Evolutionary conservation across 2,797 vertebrate genomes (phyloP).

Genomic region (Trachurus trachurus): DNA sequence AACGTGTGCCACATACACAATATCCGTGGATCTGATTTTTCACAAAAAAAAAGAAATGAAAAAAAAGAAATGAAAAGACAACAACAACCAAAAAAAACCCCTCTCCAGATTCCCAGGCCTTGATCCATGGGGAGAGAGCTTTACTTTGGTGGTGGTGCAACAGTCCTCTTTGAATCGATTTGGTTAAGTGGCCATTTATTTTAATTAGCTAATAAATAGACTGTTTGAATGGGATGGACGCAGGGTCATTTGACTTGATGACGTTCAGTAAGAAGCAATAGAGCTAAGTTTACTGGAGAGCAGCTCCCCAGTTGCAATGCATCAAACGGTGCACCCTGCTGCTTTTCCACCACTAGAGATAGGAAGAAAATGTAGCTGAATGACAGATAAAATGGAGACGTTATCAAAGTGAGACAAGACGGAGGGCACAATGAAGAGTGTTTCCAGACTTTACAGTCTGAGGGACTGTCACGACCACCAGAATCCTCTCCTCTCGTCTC

Average conservation of each 20-base stretch:
- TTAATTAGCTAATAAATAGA: slow-evolving; percentile 78
- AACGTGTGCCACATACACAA: slow-evolving; percentile 5
- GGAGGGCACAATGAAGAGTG: slow-evolving; percentile 15
- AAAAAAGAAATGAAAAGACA: background rate
- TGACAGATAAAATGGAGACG: slow-evolving; percentile 30
- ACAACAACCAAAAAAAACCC: background rate
- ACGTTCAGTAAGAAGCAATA: slow-evolving; percentile 41
- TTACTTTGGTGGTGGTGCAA: slow-evolving; percentile 40
- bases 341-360: slow-evolving; percentile 28
- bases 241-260: slow-evolving; percentile 59
- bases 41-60: slow-evolving; percentile 6
- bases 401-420: slow-evolving; percentile 18
- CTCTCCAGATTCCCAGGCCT: slow-evolving; percentile 7
- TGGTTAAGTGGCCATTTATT: slow-evolving; percentile 78
- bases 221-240: slow-evolving; percentile 55
- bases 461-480: slow-evolving; percentile 18
- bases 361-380: slow-evolving; percentile 16
- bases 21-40: background rate
- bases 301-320: slow-evolving; percentile 37
- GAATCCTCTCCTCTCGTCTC: slow-evolving; percentile 36
- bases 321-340: slow-evolving; percentile 34
- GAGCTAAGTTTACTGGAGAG: slow-evolving; percentile 44
- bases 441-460: slow-evolving; percentile 23
- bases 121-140: slow-evolving; percentile 41
- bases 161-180: slow-evolving; percentile 70